phyloP scores from a whole-genome alignment of 2,888 invertebrate species.

The Actias luna region DNA sequence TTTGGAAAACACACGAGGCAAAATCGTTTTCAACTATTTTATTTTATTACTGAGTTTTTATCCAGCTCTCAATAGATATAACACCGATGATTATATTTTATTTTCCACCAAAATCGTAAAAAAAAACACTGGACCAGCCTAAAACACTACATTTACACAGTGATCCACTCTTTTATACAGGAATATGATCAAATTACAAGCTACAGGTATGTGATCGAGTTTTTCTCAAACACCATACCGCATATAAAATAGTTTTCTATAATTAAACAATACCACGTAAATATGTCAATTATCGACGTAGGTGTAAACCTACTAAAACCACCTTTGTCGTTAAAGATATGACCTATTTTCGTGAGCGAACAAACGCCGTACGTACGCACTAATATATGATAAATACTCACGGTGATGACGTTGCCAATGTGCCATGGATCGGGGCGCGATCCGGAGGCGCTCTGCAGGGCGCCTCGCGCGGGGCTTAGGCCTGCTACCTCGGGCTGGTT shows the following conservation, averaged over 20 bases:
- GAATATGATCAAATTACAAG: neutral
- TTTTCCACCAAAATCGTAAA: too few species aligned
- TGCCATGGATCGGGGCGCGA: conserved; percentile 58
- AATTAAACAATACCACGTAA: neutral
- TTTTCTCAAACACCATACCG: neutral
- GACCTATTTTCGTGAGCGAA: conserved; percentile 15
- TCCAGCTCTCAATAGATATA: neutral
- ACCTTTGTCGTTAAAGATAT: conserved; percentile 12
- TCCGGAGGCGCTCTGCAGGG: conserved; percentile 35
- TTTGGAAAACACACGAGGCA: neutral
- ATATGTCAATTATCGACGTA: neutral
- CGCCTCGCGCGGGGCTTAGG: conserved; percentile 36
- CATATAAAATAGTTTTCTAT: neutral
- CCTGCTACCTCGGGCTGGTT: conserved; percentile 40
- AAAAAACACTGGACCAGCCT: neutral
- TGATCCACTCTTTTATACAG: neutral
- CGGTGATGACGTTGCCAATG: conserved; percentile 53
- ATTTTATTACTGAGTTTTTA: neutral
- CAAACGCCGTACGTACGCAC: conserved; percentile 21
- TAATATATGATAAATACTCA: conserved; percentile 25
- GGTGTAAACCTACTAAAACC: neutral
- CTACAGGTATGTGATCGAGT: neutral
- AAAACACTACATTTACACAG: neutral
- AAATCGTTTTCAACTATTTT: neutral
- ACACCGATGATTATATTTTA: too few species aligned